Evolutionary conservation across 2,888 invertebrate species (phyloP).

Genomic region (Alloplasta piceator): DNA sequence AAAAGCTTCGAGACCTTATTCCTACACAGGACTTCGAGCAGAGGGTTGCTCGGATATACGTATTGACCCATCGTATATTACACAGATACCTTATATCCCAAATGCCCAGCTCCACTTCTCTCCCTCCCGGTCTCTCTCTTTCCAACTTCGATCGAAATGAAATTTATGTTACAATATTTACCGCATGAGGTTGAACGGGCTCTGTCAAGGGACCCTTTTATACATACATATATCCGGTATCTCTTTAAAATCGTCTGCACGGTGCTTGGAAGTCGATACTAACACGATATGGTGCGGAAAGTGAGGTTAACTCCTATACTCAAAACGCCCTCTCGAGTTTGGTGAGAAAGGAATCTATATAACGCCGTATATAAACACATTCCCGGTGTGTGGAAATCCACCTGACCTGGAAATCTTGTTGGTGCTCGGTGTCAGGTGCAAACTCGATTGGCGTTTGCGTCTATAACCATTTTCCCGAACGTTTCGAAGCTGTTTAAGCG

Average conservation of each 20-base stretch:
- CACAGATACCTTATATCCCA: constrained; percentile 22
- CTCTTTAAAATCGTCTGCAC: constrained; percentile 7
- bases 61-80: not conserved
- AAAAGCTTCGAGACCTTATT: constrained; percentile 16
- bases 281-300: not conserved
- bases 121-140: not conserved
- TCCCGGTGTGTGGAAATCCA: too few relatives aligned
- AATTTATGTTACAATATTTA: constrained; percentile 72
- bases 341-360: too few relatives aligned
- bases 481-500: not conserved
- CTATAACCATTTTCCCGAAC: not conserved
- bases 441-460: constrained; percentile 16
- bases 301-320: not conserved
- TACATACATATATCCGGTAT: constrained; percentile 19
- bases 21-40: too few relatives aligned
- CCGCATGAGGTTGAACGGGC: constrained; percentile 45
- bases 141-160: constrained; percentile 66
- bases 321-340: too few relatives aligned
- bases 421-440: not conserved
- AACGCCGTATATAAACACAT: too few relatives aligned
- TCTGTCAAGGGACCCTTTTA: constrained; percentile 19
- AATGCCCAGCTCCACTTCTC: constrained; percentile 9
- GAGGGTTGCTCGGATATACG: not conserved
- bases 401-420: constrained; percentile 46
- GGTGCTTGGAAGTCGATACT: not conserved